Conservation (phyloP, 2,797 vertebrate species). For the Mormyrus hasselquistii region DNA sequence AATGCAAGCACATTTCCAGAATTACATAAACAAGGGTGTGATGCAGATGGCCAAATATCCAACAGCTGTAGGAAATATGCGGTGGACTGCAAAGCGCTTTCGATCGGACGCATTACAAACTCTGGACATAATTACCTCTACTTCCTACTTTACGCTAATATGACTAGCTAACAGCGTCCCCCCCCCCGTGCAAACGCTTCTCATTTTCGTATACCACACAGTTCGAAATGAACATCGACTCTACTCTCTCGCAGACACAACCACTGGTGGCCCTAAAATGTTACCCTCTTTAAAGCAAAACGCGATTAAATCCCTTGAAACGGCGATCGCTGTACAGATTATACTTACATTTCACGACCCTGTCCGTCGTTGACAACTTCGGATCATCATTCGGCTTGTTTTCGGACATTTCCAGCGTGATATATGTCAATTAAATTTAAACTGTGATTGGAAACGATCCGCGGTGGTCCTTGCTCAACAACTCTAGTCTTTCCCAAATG, state of each 20-base stretch:
- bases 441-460: slow-evolving; percentile 50
- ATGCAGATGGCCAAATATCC: neutral
- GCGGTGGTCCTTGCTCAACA: slow-evolving; percentile 52
- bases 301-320: neutral
- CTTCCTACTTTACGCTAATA: slow-evolving; percentile 75
- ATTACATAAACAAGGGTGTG: slow-evolving; percentile 5
- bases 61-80: neutral
- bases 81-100: neutral
- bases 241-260: slow-evolving; percentile 13
- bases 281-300: slow-evolving; percentile 25
- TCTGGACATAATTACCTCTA: slow-evolving; percentile 52
- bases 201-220: slow-evolving; percentile 24
- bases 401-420: slow-evolving; percentile 92
- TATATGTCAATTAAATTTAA: slow-evolving; percentile 40
- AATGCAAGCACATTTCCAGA: slow-evolving; percentile 16
- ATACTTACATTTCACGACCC: slow-evolving; percentile 92
- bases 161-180: slow-evolving; percentile 66
- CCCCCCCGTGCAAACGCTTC: slow-evolving; percentile 38
- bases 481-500: slow-evolving; percentile 46
- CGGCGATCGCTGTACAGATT: slow-evolving; percentile 23
- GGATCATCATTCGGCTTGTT: slow-evolving; percentile 90
- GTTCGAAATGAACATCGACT: slow-evolving; percentile 22
- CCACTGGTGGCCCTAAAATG: slow-evolving; percentile 17
- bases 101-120: slow-evolving; percentile 26
- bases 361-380: slow-evolving; percentile 95